A percentile compares a stretch with the other conserved stretches of the same genome.
Conservation (phyloP, 2,888 invertebrate species). For the Druceiella hillmani region DNA sequence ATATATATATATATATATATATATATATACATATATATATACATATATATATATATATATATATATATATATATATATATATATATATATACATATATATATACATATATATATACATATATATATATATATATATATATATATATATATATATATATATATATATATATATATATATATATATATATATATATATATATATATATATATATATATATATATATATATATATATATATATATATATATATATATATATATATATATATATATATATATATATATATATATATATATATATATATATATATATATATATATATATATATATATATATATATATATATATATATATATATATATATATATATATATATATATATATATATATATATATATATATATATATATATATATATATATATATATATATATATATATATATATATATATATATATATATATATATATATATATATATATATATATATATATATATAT, state of each 20-base stretch:
- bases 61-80: slow-evolving; percentile 1
- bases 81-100: background rate
- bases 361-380: background rate
- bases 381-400: slow-evolving; percentile 1
- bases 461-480: background rate
- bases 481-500: background rate
- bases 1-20: slow-evolving; percentile 1
- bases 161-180: slow-evolving; percentile 1
- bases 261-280: slow-evolving; percentile 1
- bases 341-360: slow-evolving; percentile 1
- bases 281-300: slow-evolving; percentile 1
- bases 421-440: slow-evolving; percentile 1
- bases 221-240: slow-evolving; percentile 1
- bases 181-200: slow-evolving; percentile 1
- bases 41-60: background rate
- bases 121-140: slow-evolving; percentile 1
- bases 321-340: slow-evolving; percentile 1
- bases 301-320: slow-evolving; percentile 1
- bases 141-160: slow-evolving; percentile 1
- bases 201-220: slow-evolving; percentile 1
- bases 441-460: slow-evolving; percentile 1
- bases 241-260: slow-evolving; percentile 1
- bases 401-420: slow-evolving; percentile 1
- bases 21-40: background rate
- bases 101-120: background rate